A percentile compares a stretch with the other conserved stretches of the same genome.
Evolutionary conservation across 2,888 invertebrate genomes (phyloP).

Genomic region (Neuroscelio doddi): DNA sequence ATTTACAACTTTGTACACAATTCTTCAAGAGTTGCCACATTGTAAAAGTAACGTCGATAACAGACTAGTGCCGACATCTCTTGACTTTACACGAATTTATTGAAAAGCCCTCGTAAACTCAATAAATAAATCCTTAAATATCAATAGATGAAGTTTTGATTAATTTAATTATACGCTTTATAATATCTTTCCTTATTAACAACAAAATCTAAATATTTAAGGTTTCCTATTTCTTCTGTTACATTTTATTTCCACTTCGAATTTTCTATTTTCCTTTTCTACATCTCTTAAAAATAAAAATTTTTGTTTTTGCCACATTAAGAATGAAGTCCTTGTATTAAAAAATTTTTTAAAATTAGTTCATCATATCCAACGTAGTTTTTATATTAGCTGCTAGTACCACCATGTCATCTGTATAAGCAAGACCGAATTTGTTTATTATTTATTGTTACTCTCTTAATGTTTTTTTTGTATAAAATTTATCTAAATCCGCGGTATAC

Average conservation of each 20-base stretch:
- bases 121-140: constrained; percentile 8
- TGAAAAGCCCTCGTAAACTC: no score
- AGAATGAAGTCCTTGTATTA: constrained; percentile 8
- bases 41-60: no score
- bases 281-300: constrained; percentile 9
- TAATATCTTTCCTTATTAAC: constrained; percentile 11
- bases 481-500: not conserved
- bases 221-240: constrained; percentile 10
- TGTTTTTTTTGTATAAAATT: no score
- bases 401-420: not conserved
- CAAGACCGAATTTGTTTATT: no score
- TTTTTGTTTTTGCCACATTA: constrained; percentile 16
- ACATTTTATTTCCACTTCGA: not conserved
- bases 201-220: constrained; percentile 21
- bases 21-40: no score
- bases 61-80: no score
- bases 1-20: no score
- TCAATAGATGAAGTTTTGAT: no score
- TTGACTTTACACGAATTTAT: no score
- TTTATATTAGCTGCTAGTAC: not conserved
- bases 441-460: no score
- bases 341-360: constrained; percentile 4
- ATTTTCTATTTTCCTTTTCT: not conserved
- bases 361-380: constrained; percentile 9
- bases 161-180: constrained; percentile 11